A percentile compares a stretch with the other conserved stretches of the same genome.
These are phyloP conservation scores for Standfussiana lucernea DNA, from an alignment of 2,888 invertebrate genomes.

Conservation along the genomic window DNA sequence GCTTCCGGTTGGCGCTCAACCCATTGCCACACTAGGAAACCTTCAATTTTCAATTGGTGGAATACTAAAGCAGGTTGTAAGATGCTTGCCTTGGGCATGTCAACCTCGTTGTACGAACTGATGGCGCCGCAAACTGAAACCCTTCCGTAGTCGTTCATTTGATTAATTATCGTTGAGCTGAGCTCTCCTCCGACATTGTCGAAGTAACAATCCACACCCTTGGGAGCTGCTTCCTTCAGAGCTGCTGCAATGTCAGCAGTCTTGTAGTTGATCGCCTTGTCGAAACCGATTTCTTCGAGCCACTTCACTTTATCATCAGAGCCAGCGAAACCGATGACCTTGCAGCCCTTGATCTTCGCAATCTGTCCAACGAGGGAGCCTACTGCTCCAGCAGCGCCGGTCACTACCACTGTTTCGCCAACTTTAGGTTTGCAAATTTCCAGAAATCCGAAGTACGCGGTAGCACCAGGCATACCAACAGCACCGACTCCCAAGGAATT, in stretches of 20 bases:
- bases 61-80: constrained; percentile 90
- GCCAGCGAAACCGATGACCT: constrained; percentile 93
- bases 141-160: constrained; percentile 91
- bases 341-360: constrained; percentile 92
- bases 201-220: constrained; percentile 94
- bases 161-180: constrained; percentile 89
- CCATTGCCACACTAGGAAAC: constrained; percentile 90
- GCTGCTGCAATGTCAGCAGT: constrained; percentile 86
- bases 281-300: constrained; percentile 92
- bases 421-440: constrained; percentile 93
- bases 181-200: constrained; percentile 94
- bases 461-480: constrained; percentile 93
- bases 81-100: constrained; percentile 79
- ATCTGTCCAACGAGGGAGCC: constrained; percentile 94
- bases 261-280: constrained; percentile 93
- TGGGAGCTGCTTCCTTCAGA: constrained; percentile 87
- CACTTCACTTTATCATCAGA: constrained; percentile 75
- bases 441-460: constrained; percentile 94
- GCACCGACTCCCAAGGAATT: constrained; percentile 91
- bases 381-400: constrained; percentile 94
- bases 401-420: constrained; percentile 93
- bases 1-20: constrained; percentile 90
- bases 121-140: constrained; percentile 89
- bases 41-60: constrained; percentile 92
- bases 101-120: constrained; percentile 78